Base-by-base conservation (phyloP, 2,113 vertebrate genomes). In the Nannobrachium achirus region DNA sequence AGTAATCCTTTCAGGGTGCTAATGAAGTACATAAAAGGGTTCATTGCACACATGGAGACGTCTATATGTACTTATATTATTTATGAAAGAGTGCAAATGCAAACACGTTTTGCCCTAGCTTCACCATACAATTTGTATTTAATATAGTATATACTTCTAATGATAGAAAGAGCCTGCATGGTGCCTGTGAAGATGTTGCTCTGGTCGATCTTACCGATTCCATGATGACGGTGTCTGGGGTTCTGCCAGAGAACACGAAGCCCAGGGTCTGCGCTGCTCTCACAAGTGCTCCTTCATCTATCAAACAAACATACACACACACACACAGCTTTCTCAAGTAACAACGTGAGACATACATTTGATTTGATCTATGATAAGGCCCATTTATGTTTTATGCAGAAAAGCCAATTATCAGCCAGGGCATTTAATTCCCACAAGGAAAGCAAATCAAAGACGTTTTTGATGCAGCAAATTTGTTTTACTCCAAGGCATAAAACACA, bases 201-300 rank as follows among this genome's bases (percentile, higher is more conserved):
- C 56, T 16, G 45, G 46, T 10, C 59, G 6, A 83, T 92, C 93
- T 94, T 91, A 99, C 98, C 62, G 93, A 92, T 79, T 99, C 93
- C 75, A 97, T 92, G 57, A 99, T 96, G 74, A 99, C 98, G 0
- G 92, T 94, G 89, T 99, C 93, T 15, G 98, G 98, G 13, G 98
- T 99, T 86, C 98, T 89, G 75, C 95, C 98, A 33, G 97, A 96
- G 85, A 99, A 99, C 56, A 97, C 93, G 74, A 99, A 99, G 79
- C 83, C 95, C 63, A 99, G 87, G 76, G 92, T 92, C 25, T 76
- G 93, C 50, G 98, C 98, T 41, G 97, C 98, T 91, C 95, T 93
- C 80, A 99, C 98, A 86, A 99, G 85, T 0, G 98, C 96, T 15
- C 97, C 95, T 86, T 99, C 98, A 91, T 99, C 98, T 99, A 79